Percentiles rank a stretch among this genome's conserved stretches.
Evolutionary conservation across 2,888 invertebrate genomes (phyloP).

Genomic region (Chaetoderma sp.): DNA sequence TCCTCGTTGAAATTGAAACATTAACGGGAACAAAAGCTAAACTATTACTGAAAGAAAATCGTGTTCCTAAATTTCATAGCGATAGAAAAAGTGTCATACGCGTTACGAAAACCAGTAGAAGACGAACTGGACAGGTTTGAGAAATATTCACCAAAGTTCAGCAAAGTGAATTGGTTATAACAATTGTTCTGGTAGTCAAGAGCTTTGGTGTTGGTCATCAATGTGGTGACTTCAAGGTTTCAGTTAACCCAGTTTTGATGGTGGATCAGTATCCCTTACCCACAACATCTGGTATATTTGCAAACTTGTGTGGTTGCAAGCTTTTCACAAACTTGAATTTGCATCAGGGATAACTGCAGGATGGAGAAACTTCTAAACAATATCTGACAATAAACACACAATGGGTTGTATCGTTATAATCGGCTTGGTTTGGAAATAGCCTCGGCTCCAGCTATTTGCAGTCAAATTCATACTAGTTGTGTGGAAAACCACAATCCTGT

Average conservation of each 20-base stretch:
- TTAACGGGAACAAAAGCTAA: neutral
- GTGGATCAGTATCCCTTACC: slow-evolving; percentile 30
- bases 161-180: slow-evolving; percentile 42
- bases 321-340: slow-evolving; percentile 27
- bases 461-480: no score
- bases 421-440: slow-evolving; percentile 35
- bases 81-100: slow-evolving; percentile 22
- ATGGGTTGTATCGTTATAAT: slow-evolving; percentile 32
- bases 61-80: neutral
- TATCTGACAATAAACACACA: slow-evolving; percentile 3
- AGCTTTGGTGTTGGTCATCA: slow-evolving; percentile 25
- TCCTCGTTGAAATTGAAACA: neutral
- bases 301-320: slow-evolving; percentile 29
- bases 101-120: slow-evolving; percentile 30
- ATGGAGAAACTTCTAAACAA: slow-evolving; percentile 28
- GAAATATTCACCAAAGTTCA: slow-evolving; percentile 24
- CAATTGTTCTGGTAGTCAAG: slow-evolving; percentile 46
- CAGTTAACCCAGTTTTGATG: slow-evolving; percentile 21
- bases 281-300: slow-evolving; percentile 16
- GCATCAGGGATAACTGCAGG: slow-evolving; percentile 19
- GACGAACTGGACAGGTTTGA: slow-evolving; percentile 18
- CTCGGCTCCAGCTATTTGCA: slow-evolving; percentile 37
- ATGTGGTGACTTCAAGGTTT: slow-evolving; percentile 34
- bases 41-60: neutral
- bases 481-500: no score